These are phyloP conservation scores for Acanthurus leucopareius DNA, from an alignment of 2,797 vertebrate genomes.

Conservation along the genomic window DNA sequence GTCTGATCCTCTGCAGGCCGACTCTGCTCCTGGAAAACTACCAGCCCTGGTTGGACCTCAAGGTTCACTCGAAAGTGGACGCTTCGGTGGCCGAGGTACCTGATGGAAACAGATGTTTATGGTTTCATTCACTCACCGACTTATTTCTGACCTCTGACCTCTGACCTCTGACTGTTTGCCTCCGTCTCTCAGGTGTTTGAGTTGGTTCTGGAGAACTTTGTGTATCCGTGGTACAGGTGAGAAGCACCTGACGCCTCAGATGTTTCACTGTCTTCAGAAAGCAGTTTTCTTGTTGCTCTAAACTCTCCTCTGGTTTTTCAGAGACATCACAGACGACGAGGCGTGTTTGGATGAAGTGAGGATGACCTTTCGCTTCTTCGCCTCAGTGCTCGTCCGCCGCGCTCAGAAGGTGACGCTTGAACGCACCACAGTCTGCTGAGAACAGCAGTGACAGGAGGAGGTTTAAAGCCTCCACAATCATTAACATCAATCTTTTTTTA, in stretches of 20 bases:
- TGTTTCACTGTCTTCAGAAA: no score
- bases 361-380: conserved; percentile 92
- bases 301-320: conserved; percentile 61
- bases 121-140: no score
- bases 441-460: no score
- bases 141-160: neutral
- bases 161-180: conserved; percentile 74
- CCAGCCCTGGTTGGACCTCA: conserved; percentile 96
- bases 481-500: no score
- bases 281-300: conserved; percentile 14
- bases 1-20: conserved; percentile 79
- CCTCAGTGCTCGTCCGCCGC: conserved; percentile 93
- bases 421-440: no score
- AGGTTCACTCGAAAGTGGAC: conserved; percentile 95
- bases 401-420: conserved; percentile 90
- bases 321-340: conserved; percentile 96
- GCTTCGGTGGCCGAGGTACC: conserved; percentile 93
- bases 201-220: conserved; percentile 96
- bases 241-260: no score
- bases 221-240: conserved; percentile 98
- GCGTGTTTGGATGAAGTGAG: conserved; percentile 96
- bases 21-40: conserved; percentile 95
- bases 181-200: conserved; percentile 68
- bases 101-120: neutral
- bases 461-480: no score